A percentile compares a stretch with the other conserved stretches of the same genome.
These are phyloP conservation scores for Ceratina calcarata DNA, from an alignment of 1,140 invertebrate species.

Conservation along the genomic window DNA sequence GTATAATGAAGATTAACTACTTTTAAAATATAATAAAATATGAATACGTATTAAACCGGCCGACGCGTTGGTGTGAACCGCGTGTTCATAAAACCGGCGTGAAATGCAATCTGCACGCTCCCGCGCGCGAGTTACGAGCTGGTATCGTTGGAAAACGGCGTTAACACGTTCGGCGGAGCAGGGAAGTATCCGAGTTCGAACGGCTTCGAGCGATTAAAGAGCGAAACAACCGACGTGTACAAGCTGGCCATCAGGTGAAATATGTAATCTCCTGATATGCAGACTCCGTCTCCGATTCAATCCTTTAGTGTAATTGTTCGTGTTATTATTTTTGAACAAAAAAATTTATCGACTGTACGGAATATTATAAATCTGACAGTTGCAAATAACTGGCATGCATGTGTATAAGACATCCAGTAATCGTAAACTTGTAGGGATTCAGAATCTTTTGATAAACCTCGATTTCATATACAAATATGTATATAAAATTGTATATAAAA, in stretches of 20 bases:
- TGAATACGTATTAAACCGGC: no score
- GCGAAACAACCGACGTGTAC: neutral
- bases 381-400: no score
- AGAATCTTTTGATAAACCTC: no score
- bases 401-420: no score
- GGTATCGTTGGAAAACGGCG: constrained; percentile 5
- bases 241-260: constrained; percentile 39
- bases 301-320: constrained; percentile 31
- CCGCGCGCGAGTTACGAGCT: neutral
- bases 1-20: no score
- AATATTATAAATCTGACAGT: no score
- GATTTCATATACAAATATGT: no score
- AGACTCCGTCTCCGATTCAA: neutral
- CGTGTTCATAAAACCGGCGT: neutral
- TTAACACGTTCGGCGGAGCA: constrained; percentile 12
- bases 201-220: constrained; percentile 26
- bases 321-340: constrained; percentile 5
- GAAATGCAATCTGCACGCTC: neutral
- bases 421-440: no score
- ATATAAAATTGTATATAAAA: no score
- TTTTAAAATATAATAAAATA: no score
- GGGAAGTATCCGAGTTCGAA: neutral
- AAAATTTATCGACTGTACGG: no score
- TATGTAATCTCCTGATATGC: constrained; percentile 16
- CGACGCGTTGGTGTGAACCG: no score